Evolutionary conservation across 2,797 vertebrate genomes (phyloP), one percentile per base, ranked within the genome.

Genomic region (Phrynocephalus forsythii): DNA sequence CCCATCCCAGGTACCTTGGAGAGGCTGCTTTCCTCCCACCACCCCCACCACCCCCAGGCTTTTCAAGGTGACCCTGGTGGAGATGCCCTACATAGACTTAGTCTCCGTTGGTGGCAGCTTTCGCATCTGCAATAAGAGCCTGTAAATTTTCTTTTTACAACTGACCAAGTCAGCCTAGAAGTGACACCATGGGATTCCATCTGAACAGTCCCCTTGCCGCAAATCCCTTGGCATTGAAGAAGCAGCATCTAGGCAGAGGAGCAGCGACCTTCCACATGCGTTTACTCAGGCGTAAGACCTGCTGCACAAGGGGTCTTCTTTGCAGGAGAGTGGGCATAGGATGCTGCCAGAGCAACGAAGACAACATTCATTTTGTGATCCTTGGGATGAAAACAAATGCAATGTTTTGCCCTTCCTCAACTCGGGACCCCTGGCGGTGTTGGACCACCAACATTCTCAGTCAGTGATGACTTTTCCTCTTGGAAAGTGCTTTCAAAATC

Each of bases 21-120:
- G 81, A 28, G 5, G 78, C 44, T 60, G 66, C 48, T 79, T 33
- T 18, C 10, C 10, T 11, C 2, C 16, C 28, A 1, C 18, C 15
- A 33, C 33, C 33, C 2, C 33, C 33, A 33, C 33, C 33, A 33
- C 33, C 33, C 30, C 75, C 22, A 28, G 52, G 71, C 92, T 83
- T 85, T 11, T 86, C 5, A 78, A 93, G 81, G 73, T 87, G 91
- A 90, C 44, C 7, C 67, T 0, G 2, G 78, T 33, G 20, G 0
- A 80, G 22, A 48, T 50, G 22, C 0, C 3, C 67, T 56, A 30
- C 68, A 60, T 0, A 28, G 48, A 60, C 52, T 68, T 22, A 66
- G 15, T 80, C 68, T 30, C 7, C 8, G 3, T 44, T 86, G 67
- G 0, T 0, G 8, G 28, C 71, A 16, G 33, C 38, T 66, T 84